Base-by-base conservation (phyloP, 2,797 vertebrate species). In the Trachops cirrhosus region DNA sequence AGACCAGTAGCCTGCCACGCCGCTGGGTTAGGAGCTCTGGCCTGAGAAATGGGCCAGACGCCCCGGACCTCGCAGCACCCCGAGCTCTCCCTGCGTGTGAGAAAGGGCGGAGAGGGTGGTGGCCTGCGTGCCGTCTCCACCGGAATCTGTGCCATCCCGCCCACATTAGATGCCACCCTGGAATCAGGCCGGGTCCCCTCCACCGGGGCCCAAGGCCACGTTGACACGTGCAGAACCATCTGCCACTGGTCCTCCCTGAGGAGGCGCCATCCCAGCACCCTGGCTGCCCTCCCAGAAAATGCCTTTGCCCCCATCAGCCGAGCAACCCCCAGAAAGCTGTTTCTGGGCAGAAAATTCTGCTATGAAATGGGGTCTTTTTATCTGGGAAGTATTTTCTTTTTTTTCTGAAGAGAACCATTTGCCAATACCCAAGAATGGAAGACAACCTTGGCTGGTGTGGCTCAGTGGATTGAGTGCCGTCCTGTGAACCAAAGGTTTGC, bases 321-420 rank as follows among this genome's bases (percentile, higher is more conserved):
- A n/a, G 41, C 32, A n/a, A 80, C 94, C 83, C 75, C 70, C 39
- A 62, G 83, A 86, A 48, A 18, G 37, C 50, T 50, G 6, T 82
- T 97, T 46, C 62, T 32, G 19, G n/a, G 21, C 93, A 41, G 62
- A 94, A 96, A 94, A 87, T 19, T 39, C 71, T 92, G 91, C 32
- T 54, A 79, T 41, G 70, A 95, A 94, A 57, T 50, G 71, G 46
- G 89, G 37, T 62, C 18, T 93, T 97, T 97, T 96, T 85, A 64
- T 82, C 78, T 50, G 57, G 83, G 91, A 96, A n/a, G 0, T 0
- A 52, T 92, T 91, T 96, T 71, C 37, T 96, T 2, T 92, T 75
- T 87, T 95, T 95, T 46, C 52, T 44, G 41, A 73, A 94, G 64
- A 90, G 89, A 96, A 50, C 24, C 22, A 8, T 84, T 89, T 88